Evolutionary conservation across 2,888 invertebrate species (phyloP), one percentile per base, ranked within the genome.

Genomic region (Drosophila pseudotalamancana): DNA sequence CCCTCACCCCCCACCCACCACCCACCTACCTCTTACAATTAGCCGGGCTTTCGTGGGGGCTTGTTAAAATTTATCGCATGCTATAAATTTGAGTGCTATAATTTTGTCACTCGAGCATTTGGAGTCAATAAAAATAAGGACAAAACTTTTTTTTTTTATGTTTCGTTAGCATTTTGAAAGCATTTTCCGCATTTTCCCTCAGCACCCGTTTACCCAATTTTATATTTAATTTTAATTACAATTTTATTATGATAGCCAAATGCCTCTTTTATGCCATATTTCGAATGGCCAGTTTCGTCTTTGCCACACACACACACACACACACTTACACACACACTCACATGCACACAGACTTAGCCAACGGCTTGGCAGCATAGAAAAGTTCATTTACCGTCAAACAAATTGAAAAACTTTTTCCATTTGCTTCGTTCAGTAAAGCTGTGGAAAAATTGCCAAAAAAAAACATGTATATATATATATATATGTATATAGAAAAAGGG

Each of bases 361-460:
- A 50, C 31, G 48, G 51, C 45, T 68, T 63, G 43, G 39, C 51
- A 50, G 57, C 51, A 59, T 72, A 64, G 61, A 67, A 80, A 76
- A 82, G 76, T 80, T 79, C 76, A 82, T 73, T 80, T 82, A 78
- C 80, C 75, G 80, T 80, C 83, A 80, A 77, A 73, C 80, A 81
- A 82, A 81, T 81, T 87, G 87, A 81, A 81, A 82, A 82, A 82
- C 77, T 82, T 82, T 82, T 87, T 82, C 82, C 88, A 82, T 82
- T 82, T 82, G 54, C 59, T 71, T 71, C 53, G 66, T 57, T 49
- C 63, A 63, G 51, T 37, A 61, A 73, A 77, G 64, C 65, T 53
- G 43, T 60, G 77, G 49, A 76, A 83, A 79, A 80, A 60, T 59
- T 49, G 57, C 40, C 56, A 39, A n/a, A n/a, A n/a, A n/a, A n/a